These are phyloP conservation scores for Coleophora flavipennella DNA, from an alignment of 2,888 invertebrate species.

Conservation along the genomic window DNA sequence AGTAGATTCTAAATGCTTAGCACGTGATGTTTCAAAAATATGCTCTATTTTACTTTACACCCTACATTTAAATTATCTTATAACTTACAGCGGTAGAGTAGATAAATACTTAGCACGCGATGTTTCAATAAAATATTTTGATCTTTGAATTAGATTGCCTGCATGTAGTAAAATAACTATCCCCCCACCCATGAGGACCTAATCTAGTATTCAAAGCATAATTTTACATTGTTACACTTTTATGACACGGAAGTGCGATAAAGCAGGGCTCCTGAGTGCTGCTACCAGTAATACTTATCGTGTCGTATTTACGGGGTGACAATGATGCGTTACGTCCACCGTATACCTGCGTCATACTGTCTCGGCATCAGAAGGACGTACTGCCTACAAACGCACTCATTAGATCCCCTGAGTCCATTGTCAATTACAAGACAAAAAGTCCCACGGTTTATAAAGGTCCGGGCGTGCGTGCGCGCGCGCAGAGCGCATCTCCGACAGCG, in stretches of 20 bases:
- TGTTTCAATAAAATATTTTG: too few species aligned
- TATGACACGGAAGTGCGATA: too few species aligned
- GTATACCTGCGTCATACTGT: conserved; percentile 51
- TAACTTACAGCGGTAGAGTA: too few species aligned
- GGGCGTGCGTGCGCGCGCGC: conserved; percentile 46
- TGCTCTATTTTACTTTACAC: too few species aligned
- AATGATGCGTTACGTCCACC: conserved; percentile 43
- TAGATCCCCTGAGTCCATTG: conserved; percentile 64
- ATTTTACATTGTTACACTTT: background rate
- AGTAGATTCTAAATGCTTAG: too few species aligned
- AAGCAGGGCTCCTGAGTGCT: background rate
- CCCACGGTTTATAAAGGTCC: conserved; percentile 69
- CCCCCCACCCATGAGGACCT: too few species aligned
- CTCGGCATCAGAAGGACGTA: conserved; percentile 60
- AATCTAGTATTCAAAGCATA: background rate
- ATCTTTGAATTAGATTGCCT: too few species aligned
- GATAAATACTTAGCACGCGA: too few species aligned
- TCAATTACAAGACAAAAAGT: conserved; percentile 66
- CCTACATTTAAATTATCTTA: too few species aligned
- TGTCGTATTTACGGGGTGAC: conserved; percentile 35
- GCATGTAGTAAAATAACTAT: too few species aligned
- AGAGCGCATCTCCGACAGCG: conserved; percentile 53
- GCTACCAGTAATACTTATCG: too few species aligned
- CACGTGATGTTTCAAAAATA: too few species aligned
- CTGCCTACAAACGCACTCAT: conserved; percentile 66